Evolutionary conservation across 2,888 invertebrate species (phyloP), one percentile per base, ranked within the genome.

Genomic region (Diadegma fenestrale): DNA sequence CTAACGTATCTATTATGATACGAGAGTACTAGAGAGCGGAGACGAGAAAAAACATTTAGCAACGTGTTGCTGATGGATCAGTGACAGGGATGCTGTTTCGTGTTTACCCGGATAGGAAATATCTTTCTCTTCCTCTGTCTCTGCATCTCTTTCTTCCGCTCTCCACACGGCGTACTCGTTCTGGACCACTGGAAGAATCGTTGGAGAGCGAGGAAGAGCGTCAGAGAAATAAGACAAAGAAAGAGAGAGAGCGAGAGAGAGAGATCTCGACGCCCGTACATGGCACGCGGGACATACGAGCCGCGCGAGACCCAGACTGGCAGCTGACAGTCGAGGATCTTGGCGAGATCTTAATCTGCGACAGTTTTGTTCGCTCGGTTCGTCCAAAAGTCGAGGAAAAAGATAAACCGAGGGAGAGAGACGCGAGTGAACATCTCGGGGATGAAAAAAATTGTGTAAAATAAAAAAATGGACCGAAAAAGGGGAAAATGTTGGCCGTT

Each of bases 301-400:
- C 90, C 71, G 86, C 86, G 87, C 82, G 87, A 87, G 87, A 88
- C 87, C 86, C 64, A 80, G 88, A 88, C 88, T 86, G 89, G 89
- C 92, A 91, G 92, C 90, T 93, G 93, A 93, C 92, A 92, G 92
- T 90, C 91, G 90, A 90, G 85, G 89, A 79, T 92, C 66, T 73
- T 54, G 54, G 63, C 72, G 91, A 90, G 92, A 93, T 92, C 92
- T 92, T 92, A 92, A 93, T 92, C 92, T 92, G 82, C 91, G 88
- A 88, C 89, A 87, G 88, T 88, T 86, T 85, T 87, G 84, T 88
- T 89, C 88, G 88, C 89, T 88, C 88, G 82, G 77, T 77, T 86
- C 81, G 82, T 80, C 81, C 80, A 69, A n/a, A n/a, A 80, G 84
- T 77, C 85, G 61, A 73, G 80, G 73, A 76, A 72, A 64, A 71